Base-by-base conservation (phyloP, 2,888 invertebrate species). In the Drosophila acutilabella region DNA sequence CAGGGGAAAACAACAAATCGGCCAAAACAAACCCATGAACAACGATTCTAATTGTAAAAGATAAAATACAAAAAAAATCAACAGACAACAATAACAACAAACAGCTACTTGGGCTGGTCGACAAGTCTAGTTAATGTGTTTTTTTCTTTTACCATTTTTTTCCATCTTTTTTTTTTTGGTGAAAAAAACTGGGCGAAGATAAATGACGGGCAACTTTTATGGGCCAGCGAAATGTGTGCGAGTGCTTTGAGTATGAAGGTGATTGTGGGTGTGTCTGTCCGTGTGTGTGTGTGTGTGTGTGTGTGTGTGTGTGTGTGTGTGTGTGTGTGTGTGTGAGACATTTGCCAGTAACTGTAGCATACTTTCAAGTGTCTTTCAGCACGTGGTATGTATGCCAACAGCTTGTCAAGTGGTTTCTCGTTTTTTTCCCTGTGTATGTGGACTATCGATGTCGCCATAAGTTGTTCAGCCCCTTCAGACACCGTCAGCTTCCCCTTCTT, bases 361-460 rank as follows among this genome's bases (percentile, higher is more conserved):
- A 87, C 81, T 80, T 78, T 83, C 82, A 85, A 89, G 90, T 89
- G 83, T 77, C 69, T 72, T 71, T 82, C 77, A 70, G 72, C 65
- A 74, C 71, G 71, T 85, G 70, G 72, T 81, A 80, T 81, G 77
- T 89, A 80, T 90, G 80, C 82, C 83, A 90, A 90, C 90, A 90
- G 91, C 90, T 90, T 90, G 90, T 90, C 84, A 84, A 90, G 90
- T 90, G 90, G 67, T 71, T 82, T 72, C 64, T 73, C 73, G 56
- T 51, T 66, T 58, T 59, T 69, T 70, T 41, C 18, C 23, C 13
- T 26, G 40, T 40, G 88, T 84, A 87, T 85, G 89, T 89, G 85
- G 84, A 78, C 89, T 86, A 86, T 86, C 85, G 85, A 89, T 86
- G 85, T 86, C 85, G 89, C 88, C 83, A 88, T 84, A 84, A 84